Base-by-base conservation (phyloP, 1,140 invertebrate species). In the Melitaea cinxia region DNA sequence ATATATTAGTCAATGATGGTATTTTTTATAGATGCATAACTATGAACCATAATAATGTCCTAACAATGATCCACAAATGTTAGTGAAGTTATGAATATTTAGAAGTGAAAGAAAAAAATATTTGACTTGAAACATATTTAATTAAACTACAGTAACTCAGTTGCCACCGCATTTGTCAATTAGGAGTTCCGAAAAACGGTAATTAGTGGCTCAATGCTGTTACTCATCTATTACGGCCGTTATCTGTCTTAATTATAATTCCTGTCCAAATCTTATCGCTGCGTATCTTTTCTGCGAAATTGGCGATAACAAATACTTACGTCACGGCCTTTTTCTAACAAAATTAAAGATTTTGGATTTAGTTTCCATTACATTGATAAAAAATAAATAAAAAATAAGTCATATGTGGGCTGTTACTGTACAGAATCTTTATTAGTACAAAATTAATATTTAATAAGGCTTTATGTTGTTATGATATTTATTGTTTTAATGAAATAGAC, bases 211-310 rank as follows among this genome's bases (percentile, higher is more conserved):
- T 14, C 39, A 24, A 50, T 19, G 42, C 7, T 47, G 54, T 68
- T 52, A 61, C 30, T 50, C 52, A 45, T 45, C 30, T 53, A 59
- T 65, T 65, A 30, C 55, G 45, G 49, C 19, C 26, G 50, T 68
- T 73, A 65, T 70, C 69, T 52, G 53, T 59, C 54, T 65, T 68
- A 65, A 70, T 71, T 70, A 66, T 73, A 67, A 61, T 75, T 66
- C 21, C 73, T 77, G 68, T 68, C 60, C 52, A 33, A 62, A 65
- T 56, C 23, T 70, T 77, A 71, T 72, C 63, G 61, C 17, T 9
- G 47, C 49, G 67, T 77, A 74, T 74, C 74, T 67, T 70, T 77
- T 77, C 72, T 66, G 68, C 63, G 61, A 70, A 70, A 58, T 58
- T 58, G 24, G 35, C 12, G 64, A 59, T 54, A 65, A 59, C 47